These are phyloP conservation scores for Prunella fulvescens DNA, from an alignment of 2,113 vertebrate genomes.

Conservation along the genomic window DNA sequence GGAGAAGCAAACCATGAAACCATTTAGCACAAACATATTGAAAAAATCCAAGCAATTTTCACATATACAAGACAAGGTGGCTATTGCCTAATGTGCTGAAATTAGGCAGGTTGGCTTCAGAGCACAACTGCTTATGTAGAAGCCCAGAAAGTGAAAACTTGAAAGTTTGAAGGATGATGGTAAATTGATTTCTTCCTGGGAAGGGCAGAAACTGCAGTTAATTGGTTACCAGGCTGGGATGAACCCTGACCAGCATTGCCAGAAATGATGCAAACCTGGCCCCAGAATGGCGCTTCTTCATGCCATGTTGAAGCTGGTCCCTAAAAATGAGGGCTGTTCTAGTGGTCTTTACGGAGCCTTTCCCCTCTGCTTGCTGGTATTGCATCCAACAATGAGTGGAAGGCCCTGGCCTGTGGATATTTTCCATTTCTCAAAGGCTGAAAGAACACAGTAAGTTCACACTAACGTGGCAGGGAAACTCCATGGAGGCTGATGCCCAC, in stretches of 20 bases:
- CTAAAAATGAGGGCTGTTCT: not conserved
- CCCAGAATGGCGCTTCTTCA: not conserved
- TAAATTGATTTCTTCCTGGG: not conserved
- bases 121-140: not conserved
- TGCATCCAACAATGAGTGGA: fast-evolving
- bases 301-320: not conserved
- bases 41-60: not conserved
- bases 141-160: not conserved
- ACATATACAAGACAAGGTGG: not conserved
- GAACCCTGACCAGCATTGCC: not conserved
- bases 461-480: not conserved
- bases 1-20: not conserved
- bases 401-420: fast-evolving
- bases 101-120: not conserved
- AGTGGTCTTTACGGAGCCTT: not conserved
- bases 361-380: not conserved
- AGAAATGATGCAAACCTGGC: not conserved
- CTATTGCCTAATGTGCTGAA: not conserved
- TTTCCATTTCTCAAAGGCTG: fast-evolving
- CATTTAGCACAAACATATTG: not conserved
- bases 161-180: not conserved
- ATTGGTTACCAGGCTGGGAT: not conserved
- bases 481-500: not conserved
- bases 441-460: not conserved
- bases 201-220: not conserved